A percentile compares a stretch with the other conserved stretches of the same genome.
phyloP scores from a whole-genome alignment of 2,888 invertebrate species.

The Scelioninae gen. 2 region DNA sequence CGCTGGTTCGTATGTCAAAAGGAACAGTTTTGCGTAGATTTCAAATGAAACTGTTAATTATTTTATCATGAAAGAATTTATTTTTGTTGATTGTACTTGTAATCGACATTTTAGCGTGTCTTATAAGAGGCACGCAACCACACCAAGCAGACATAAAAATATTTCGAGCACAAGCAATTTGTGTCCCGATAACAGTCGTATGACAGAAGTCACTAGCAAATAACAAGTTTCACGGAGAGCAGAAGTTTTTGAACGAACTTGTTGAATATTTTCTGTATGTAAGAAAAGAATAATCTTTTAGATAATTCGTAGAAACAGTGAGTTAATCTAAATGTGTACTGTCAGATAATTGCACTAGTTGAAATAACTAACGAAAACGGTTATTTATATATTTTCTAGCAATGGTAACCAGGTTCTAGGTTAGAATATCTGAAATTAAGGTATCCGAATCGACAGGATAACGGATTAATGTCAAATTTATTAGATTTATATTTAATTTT shows the following conservation, averaged over 20 bases:
- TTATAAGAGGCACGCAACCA: no score
- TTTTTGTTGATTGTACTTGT: background rate
- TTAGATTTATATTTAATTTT: no score
- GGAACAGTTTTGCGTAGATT: background rate
- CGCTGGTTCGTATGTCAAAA: background rate
- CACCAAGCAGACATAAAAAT: background rate
- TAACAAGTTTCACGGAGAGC: conserved; percentile 47
- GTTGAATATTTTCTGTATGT: conserved; percentile 19
- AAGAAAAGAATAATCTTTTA: background rate
- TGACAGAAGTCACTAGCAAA: conserved; percentile 16
- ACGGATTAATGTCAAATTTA: no score
- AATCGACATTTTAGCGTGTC: background rate
- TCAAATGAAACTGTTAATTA: no score
- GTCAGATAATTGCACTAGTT: no score
- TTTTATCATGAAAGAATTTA: background rate
- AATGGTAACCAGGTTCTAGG: no score
- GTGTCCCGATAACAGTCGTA: conserved; percentile 7
- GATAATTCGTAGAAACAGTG: background rate
- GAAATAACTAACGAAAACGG: no score
- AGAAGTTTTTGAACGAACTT: conserved; percentile 45
- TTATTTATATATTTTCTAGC: no score
- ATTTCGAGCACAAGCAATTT: conserved; percentile 2
- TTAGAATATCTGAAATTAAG: no score
- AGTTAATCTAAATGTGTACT: no score
- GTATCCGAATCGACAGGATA: no score